A percentile compares a stretch with the other conserved stretches of the same genome.
Evolutionary conservation across 1,140 invertebrate genomes (phyloP).

Genomic region (Plectrocnemia conspersa): DNA sequence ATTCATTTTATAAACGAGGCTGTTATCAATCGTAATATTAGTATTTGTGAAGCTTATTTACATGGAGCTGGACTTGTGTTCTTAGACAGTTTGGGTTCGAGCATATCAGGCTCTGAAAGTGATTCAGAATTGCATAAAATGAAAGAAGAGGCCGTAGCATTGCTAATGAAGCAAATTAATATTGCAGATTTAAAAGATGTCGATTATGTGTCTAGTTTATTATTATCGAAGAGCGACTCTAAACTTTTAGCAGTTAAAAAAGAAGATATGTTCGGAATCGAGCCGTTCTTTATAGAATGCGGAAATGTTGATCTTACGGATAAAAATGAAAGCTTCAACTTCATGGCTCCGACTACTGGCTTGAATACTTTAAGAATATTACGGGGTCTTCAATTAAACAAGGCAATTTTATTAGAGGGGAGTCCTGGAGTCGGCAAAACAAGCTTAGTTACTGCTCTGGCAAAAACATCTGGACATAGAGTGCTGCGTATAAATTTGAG

Average conservation of each 20-base stretch:
- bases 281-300: constrained; percentile 65
- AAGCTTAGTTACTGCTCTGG: constrained; percentile 87
- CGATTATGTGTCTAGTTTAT: constrained; percentile 38
- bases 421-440: constrained; percentile 98
- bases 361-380: constrained; percentile 80
- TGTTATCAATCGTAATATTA: constrained; percentile 47
- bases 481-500: constrained; percentile 95
- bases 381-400: constrained; percentile 81
- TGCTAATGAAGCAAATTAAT: constrained; percentile 52
- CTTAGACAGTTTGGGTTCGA: constrained; percentile 81
- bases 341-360: constrained; percentile 78
- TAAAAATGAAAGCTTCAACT: constrained; percentile 55
- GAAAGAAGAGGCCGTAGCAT: constrained; percentile 49
- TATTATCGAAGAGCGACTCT: constrained; percentile 39
- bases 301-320: constrained; percentile 39
- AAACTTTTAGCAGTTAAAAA: constrained; percentile 39
- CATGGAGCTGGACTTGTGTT: constrained; percentile 90
- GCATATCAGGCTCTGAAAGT: constrained; percentile 60
- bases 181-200: constrained; percentile 39
- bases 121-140: constrained; percentile 50
- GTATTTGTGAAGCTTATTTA: constrained; percentile 64
- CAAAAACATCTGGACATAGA: constrained; percentile 73
- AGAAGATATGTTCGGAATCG: constrained; percentile 58
- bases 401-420: constrained; percentile 94
- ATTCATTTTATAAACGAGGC: constrained; percentile 82